phyloP scores from a whole-genome alignment of 2,113 vertebrate species.

The Calypte anna region DNA sequence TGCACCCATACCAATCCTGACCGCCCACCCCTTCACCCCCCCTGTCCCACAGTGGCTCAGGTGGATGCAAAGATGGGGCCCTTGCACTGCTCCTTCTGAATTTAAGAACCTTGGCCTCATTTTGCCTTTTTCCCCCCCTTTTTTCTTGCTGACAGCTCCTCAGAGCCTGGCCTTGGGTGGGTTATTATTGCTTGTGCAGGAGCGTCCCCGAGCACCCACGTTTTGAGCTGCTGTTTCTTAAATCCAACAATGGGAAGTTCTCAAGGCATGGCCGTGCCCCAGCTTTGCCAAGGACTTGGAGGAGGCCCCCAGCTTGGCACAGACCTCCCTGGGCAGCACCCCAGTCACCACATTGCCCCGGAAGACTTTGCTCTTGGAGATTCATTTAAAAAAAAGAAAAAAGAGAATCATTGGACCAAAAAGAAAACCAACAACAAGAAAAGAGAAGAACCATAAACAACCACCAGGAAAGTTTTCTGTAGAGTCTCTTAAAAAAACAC shows the following conservation, averaged over 20 bases:
- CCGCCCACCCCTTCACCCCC: neutral
- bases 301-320: neutral
- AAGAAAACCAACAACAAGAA: neutral
- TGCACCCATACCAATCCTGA: fast-evolving
- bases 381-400: neutral
- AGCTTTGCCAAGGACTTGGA: neutral
- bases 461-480: neutral
- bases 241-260: neutral
- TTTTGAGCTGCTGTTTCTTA: neutral
- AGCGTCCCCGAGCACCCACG: fast-evolving
- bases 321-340: neutral
- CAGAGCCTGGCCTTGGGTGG: neutral
- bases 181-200: constrained; percentile 66
- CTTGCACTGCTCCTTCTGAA: neutral
- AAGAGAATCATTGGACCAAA: neutral
- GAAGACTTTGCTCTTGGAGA: constrained; percentile 58
- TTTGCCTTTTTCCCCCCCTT: neutral
- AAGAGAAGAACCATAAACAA: constrained; percentile 17
- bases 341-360: fast-evolving
- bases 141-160: neutral
- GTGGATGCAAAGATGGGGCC: fast-evolving
- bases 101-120: neutral
- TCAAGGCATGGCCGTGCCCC: neutral
- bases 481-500: constrained; percentile 21
- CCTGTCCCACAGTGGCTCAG: fast-evolving